Base-by-base conservation (phyloP, 2,113 vertebrate species). In the Percopsis transmontana region DNA sequence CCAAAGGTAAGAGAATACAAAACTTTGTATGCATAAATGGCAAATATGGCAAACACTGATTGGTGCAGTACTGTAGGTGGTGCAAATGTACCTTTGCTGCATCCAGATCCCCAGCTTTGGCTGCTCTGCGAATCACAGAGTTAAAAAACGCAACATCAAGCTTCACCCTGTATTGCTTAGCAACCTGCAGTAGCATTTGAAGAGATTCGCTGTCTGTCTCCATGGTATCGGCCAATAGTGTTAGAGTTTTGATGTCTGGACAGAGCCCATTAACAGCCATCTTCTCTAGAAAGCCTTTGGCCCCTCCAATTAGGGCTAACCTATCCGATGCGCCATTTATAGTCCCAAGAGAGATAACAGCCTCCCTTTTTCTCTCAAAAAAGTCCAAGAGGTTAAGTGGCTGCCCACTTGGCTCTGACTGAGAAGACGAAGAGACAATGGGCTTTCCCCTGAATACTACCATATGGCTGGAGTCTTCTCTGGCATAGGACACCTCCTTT, bases 111-210 rank as follows among this genome's bases (percentile, higher is more conserved):
- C 92, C 89, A 5, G 53, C 69, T 85, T 87, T 96, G 53, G 94
- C 94, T 38, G 89, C 90, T 76, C 91, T 94, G 67, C 91, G 93
- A 54, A 98, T 90, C 76, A 92, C 88, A 0, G 92, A 91, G 70
- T 99, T 99, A 67, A 96, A 98, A 80, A 99, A 99, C 0, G 90
- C 88, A 8, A 92, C 70, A 0, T 99, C 95, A 0, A 92, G 91
- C 76, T 94, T 92, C 33, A 98, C 69, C 1, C 79, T 71, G 66
- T 92, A 68, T 3, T 79, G 38, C 10, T 94, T 92, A 58, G 96
- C 79, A 0, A 86, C 23, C 0, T 70, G 68, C 64, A 99, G 78
- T 67, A 99, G 74, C 3, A 84, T 84, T 45, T 91, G 80, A 54
- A 95, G 92, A 0, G 92, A 89, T 0, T 79, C 58, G 21, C 78